Conservation (phyloP, 1,140 invertebrate genomes). For the Euglossa dilemma region DNA sequence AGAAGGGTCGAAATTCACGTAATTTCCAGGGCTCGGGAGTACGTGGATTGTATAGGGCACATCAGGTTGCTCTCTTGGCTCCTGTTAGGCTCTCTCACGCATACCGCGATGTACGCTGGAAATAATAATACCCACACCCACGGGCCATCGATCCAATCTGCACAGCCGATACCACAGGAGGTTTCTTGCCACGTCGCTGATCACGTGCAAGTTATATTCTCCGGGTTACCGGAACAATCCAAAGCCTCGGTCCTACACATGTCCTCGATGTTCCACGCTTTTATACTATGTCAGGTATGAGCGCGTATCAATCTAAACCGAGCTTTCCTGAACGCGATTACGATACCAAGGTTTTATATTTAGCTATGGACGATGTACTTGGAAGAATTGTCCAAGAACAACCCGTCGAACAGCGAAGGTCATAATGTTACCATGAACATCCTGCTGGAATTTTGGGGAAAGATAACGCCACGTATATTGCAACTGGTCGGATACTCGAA, state of each 20-base stretch:
- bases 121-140: constrained; percentile 73
- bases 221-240: constrained; percentile 97
- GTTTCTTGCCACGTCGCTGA: constrained; percentile 98
- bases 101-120: constrained; percentile 87
- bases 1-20: background rate
- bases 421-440: constrained; percentile 90
- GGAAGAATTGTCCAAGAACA: constrained; percentile 91
- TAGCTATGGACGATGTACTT: constrained; percentile 99
- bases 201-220: constrained; percentile 96
- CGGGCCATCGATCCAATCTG: constrained; percentile 81
- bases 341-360: constrained; percentile 31
- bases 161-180: constrained; percentile 96
- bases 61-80: constrained; percentile 98
- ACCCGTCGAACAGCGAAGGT: constrained; percentile 86
- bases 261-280: constrained; percentile 93
- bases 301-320: constrained; percentile 9
- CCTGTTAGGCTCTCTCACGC: constrained; percentile 95
- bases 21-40: constrained; percentile 91
- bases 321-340: background rate
- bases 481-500: constrained; percentile 97
- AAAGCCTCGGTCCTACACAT: constrained; percentile 95
- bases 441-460: constrained; percentile 99
- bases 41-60: constrained; percentile 97
- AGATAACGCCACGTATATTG: constrained; percentile 97
- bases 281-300: constrained; percentile 90